phyloP scores from a whole-genome alignment of 2,113 vertebrate genomes.

The Otus sunia region DNA sequence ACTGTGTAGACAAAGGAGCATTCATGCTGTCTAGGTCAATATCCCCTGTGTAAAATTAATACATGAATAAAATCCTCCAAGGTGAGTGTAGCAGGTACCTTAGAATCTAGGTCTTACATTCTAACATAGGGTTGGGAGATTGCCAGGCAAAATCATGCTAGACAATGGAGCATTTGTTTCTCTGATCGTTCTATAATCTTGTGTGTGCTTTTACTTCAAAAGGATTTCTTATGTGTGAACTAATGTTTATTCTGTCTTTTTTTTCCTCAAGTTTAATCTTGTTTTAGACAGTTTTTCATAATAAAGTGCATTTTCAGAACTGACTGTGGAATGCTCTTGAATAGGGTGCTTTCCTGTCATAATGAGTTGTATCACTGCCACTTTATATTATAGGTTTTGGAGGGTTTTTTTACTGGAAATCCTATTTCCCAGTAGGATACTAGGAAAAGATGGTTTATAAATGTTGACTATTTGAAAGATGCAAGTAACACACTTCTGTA shows the following conservation, averaged over 20 bases:
- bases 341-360: background rate
- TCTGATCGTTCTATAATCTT: background rate
- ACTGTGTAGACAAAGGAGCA: background rate
- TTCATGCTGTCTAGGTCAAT: background rate
- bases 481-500: background rate
- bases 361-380: background rate
- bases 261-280: background rate
- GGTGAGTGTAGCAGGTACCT: background rate
- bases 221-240: background rate
- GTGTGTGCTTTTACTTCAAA: background rate
- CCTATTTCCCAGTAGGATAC: background rate
- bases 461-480: background rate
- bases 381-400: background rate
- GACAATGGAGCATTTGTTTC: background rate
- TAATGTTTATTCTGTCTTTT: background rate
- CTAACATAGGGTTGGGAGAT: background rate
- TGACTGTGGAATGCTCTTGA: background rate
- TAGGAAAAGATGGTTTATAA: background rate
- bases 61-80: background rate
- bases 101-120: background rate
- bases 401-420: background rate
- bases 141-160: background rate
- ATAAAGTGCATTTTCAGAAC: conserved; percentile 35
- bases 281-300: conserved; percentile 25
- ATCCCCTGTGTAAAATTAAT: background rate